These are phyloP conservation scores for Dryas iulia DNA, from an alignment of 1,140 invertebrate species.

Conservation along the genomic window DNA sequence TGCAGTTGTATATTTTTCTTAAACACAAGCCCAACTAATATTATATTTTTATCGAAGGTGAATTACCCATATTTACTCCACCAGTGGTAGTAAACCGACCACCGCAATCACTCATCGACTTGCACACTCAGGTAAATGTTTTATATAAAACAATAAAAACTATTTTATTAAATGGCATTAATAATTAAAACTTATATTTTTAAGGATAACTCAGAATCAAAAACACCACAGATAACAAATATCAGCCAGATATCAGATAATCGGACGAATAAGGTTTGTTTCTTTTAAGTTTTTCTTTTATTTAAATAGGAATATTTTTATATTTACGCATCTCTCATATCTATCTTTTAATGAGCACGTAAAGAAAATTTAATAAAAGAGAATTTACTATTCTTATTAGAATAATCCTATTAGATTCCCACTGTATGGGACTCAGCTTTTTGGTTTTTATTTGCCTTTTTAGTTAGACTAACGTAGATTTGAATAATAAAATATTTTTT, in stretches of 20 bases:
- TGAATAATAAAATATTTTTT: too few species aligned
- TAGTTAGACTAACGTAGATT: too few species aligned
- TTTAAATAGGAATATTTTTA: too few species aligned
- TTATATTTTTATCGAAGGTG: slow-evolving; percentile 40
- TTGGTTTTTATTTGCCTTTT: too few species aligned
- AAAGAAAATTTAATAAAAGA: too few species aligned
- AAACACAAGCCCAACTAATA: neutral
- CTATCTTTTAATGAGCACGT: too few species aligned
- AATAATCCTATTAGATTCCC: too few species aligned
- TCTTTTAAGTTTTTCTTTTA: neutral
- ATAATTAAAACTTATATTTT: slow-evolving; percentile 6
- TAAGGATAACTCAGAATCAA: slow-evolving; percentile 47
- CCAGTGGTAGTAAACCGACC: slow-evolving; percentile 71
- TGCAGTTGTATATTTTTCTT: too few species aligned
- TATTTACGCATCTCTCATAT: too few species aligned
- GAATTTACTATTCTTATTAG: too few species aligned
- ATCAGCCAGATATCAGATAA: slow-evolving; percentile 4
- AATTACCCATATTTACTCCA: slow-evolving; percentile 67
- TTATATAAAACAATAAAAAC: neutral
- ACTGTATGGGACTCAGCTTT: too few species aligned
- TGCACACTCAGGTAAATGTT: slow-evolving; percentile 55
- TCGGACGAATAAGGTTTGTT: slow-evolving; percentile 47
- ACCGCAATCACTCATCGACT: slow-evolving; percentile 62
- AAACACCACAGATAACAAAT: slow-evolving; percentile 35
- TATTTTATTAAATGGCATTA: neutral